Percentiles rank a stretch among this genome's conserved stretches.
These are phyloP conservation scores for Romanogobio albipinnatus DNA, from an alignment of 2,113 vertebrate genomes.

Conservation along the genomic window DNA sequence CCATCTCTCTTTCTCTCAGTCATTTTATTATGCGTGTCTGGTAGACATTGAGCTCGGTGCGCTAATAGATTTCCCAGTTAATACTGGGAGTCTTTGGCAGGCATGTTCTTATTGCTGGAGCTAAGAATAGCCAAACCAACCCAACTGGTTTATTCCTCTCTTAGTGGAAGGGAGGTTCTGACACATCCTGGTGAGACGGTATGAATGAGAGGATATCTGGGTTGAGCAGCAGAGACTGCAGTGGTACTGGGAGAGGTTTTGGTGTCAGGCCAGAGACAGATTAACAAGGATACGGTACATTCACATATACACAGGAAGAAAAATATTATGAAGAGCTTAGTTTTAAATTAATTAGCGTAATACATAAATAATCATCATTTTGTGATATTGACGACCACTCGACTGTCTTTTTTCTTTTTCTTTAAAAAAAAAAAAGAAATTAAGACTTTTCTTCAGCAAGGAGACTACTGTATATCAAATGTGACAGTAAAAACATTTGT, in stretches of 20 bases:
- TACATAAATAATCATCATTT: neutral
- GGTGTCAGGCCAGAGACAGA: neutral
- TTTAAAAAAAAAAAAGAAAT: no score
- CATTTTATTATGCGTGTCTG: conserved; percentile 20
- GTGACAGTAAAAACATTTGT: neutral
- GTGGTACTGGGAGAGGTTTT: conserved; percentile 15
- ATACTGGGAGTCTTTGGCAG: conserved; percentile 47
- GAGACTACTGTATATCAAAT: neutral
- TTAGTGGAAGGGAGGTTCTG: conserved; percentile 21
- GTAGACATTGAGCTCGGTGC: conserved; percentile 54
- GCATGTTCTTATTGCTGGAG: conserved; percentile 35
- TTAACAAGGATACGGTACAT: neutral
- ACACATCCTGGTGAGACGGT: neutral
- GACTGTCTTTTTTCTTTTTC: no score
- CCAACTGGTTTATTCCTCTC: conserved; percentile 41
- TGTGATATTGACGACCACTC: neutral
- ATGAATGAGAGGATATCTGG: conserved; percentile 24
- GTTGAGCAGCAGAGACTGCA: conserved; percentile 9
- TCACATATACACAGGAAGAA: neutral
- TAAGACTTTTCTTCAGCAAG: neutral
- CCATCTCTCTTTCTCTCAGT: neutral
- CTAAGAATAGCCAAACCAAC: conserved; percentile 63
- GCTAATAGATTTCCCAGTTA: conserved; percentile 65
- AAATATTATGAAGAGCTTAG: neutral
- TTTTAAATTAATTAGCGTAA: neutral